Base-by-base conservation (phyloP, 2,113 vertebrate genomes). In the Brachionichthys hirsutus region DNA sequence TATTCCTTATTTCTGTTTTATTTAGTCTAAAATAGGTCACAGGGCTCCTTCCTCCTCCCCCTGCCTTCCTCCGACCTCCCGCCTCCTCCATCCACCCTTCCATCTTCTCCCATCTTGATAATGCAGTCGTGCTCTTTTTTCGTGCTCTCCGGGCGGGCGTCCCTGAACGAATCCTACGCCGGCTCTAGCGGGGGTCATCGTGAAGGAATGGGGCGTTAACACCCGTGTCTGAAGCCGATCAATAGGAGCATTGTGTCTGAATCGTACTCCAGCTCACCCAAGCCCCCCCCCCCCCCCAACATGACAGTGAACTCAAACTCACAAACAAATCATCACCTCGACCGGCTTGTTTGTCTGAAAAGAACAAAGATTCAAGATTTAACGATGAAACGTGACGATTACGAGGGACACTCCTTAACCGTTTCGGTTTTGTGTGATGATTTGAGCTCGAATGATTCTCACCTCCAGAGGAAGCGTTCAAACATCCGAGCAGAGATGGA, bases 201-300 rank as follows among this genome's bases (percentile, higher is more conserved):
- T 88, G 88, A 86, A 85, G 88, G 85, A 89, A 89, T 88, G 81
- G 87, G 64, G 74, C 86, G 87, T 90, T 91, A 89, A 91, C 89
- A 92, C 87, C 90, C 90, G 80, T 92, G 80, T 90, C 75, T 88
- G 77, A 80, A 87, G 84, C 85, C 84, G 43, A 82, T 91, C 89
- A 91, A 91, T 91, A 86, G 87, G 73, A 57, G 67, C 86, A 90
- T 92, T 92, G 92, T 93, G 90, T 90, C 88, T 87, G 86, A 92
- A 89, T 85, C 85, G 83, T 87, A 82, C 67, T 49, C 54, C 74
- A 67, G 81, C 86, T 86, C 88, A 66, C 74, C 80, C 70, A 56
- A 66, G 71, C 58, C 24, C 24, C 36, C 1, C 54, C 38, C 47
- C 67, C 42, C 64, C 22, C 49, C 58, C 36, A 30, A 76, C 50